Evolutionary conservation across 2,797 vertebrate species (phyloP).

Genomic region (Pseudomugil tenellus): DNA sequence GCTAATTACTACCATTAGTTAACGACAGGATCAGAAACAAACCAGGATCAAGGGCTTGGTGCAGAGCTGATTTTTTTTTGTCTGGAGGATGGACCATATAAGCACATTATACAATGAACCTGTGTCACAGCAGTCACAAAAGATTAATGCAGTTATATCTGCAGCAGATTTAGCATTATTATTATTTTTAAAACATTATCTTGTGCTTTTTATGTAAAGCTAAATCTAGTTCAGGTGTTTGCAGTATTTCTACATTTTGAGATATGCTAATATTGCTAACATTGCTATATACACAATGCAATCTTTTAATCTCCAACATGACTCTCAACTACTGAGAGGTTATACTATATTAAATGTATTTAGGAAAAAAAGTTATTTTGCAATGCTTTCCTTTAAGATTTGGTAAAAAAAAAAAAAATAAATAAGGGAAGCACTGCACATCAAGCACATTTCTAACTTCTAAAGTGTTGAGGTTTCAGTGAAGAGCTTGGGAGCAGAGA

Average conservation of each 20-base stretch:
- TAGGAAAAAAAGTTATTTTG: conserved; percentile 10
- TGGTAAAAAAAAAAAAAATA: neutral
- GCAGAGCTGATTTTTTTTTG: conserved; percentile 64
- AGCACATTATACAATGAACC: conserved; percentile 47
- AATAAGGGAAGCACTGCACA: conserved; percentile 31
- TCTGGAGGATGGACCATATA: conserved; percentile 56
- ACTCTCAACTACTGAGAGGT: neutral
- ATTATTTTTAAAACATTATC: conserved; percentile 1
- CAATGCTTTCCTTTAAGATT: conserved; percentile 10
- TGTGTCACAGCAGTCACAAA: conserved; percentile 28
- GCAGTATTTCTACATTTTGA: neutral
- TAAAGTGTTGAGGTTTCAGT: conserved; percentile 60
- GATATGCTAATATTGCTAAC: neutral
- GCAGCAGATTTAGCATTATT: conserved; percentile 22
- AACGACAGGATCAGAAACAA: conserved; percentile 62
- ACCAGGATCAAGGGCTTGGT: conserved; percentile 53
- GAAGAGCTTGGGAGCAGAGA: conserved; percentile 60
- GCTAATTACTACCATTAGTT: conserved; percentile 79
- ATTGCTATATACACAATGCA: neutral
- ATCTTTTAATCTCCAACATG: neutral
- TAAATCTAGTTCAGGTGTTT: neutral
- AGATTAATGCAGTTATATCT: conserved; percentile 35
- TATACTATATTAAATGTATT: neutral
- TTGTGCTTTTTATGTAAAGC: conserved; percentile 16
- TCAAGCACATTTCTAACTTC: conserved; percentile 56